Percentiles rank a stretch among this genome's conserved stretches.
Conservation (phyloP, 2,113 vertebrate species). For the Serilophus lunatus region DNA sequence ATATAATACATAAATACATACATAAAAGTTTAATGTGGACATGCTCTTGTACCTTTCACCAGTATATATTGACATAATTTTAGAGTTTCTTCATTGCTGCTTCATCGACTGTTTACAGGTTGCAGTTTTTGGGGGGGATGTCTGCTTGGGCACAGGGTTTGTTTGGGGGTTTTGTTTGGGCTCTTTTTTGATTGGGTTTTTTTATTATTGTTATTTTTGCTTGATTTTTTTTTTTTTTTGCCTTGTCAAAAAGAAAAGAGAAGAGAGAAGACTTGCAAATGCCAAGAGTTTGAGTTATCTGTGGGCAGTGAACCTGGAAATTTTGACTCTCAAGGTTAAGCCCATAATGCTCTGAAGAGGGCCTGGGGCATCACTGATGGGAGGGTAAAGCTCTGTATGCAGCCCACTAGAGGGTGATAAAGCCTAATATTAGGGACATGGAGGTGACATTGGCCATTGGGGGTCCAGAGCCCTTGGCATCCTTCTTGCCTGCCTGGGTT, state of each 20-base stretch:
- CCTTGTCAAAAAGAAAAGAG: not conserved
- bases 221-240: not conserved
- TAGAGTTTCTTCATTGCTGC: not conserved
- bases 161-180: not conserved
- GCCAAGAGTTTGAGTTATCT: not conserved
- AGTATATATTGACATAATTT: not conserved
- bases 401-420: conserved; percentile 57
- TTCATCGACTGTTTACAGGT: not conserved
- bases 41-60: not conserved
- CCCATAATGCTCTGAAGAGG: not conserved
- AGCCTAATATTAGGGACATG: not conserved
- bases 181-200: not conserved
- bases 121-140: not conserved
- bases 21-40: conserved; percentile 61
- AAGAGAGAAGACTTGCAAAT: not conserved
- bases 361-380: not conserved
- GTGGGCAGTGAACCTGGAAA: not conserved
- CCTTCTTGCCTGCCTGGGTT: not conserved
- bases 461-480: not conserved
- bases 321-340: not conserved
- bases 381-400: not conserved
- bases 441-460: not conserved
- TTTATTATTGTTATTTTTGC: too few species aligned
- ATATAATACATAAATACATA: conserved; percentile 59
- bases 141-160: not conserved